phyloP scores from a whole-genome alignment of 2,888 invertebrate species.

The Steinernema carpocapsae region DNA sequence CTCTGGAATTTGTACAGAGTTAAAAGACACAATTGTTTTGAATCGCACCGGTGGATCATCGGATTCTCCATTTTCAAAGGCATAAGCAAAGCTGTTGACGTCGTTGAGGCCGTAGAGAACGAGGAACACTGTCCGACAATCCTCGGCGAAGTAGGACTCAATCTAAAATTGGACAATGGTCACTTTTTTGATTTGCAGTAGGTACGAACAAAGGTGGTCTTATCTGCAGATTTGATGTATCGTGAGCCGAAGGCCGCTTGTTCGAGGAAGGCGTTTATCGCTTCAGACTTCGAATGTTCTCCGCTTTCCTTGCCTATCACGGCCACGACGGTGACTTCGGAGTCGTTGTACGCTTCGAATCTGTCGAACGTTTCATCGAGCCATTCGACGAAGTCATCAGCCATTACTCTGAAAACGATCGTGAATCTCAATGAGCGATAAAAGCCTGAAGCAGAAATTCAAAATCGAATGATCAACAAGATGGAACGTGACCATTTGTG shows the following conservation, averaged over 20 bases:
- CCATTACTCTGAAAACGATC: background rate
- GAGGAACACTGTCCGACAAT: background rate
- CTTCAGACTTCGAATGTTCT: conserved; percentile 23
- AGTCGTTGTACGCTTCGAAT: background rate
- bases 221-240: background rate
- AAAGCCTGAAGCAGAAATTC: background rate
- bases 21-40: background rate
- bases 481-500: too few species aligned
- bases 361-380: background rate
- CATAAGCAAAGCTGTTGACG: background rate
- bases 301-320: conserved; percentile 10
- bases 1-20: background rate
- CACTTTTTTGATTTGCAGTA: background rate
- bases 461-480: too few species aligned
- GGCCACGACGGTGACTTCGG: background rate
- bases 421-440: background rate
- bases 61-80: background rate
- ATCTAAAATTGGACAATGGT: background rate
- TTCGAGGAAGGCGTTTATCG: background rate
- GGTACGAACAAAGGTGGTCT: background rate
- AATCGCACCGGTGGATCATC: background rate
- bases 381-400: conserved; percentile 22
- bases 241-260: background rate
- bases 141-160: background rate
- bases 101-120: conserved; percentile 20